phyloP scores from a whole-genome alignment of 2,797 vertebrate species.

The Antrozous pallidus region DNA sequence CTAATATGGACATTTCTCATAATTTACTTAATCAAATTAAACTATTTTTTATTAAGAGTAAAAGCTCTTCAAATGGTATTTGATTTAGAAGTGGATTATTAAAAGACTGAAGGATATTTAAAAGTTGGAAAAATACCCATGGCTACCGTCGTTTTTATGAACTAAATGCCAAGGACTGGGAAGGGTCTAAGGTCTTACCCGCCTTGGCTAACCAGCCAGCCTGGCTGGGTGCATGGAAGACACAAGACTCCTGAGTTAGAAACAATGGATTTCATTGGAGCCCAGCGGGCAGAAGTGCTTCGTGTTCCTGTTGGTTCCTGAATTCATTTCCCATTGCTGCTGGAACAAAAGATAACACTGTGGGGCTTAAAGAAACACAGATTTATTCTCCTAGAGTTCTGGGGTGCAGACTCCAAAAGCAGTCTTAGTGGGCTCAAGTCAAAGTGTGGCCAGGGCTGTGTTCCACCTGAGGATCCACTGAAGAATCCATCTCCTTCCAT shows the following conservation, averaged over 20 bases:
- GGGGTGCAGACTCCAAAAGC: not conserved
- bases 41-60: not conserved
- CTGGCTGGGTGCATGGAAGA: not conserved
- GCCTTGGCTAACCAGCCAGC: not conserved
- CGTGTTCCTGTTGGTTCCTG: not conserved
- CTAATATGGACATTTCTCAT: not conserved
- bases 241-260: not conserved
- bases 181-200: not conserved
- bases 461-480: not conserved
- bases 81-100: slow-evolving; percentile 28
- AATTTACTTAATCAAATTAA: not conserved
- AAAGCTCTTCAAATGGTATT: not conserved
- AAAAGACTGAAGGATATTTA: not conserved
- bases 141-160: not conserved
- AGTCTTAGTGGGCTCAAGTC: not conserved
- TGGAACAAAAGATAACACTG: not conserved
- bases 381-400: not conserved
- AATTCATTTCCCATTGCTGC: not conserved
- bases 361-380: not conserved
- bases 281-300: not conserved
- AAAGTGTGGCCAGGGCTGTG: not conserved
- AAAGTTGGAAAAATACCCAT: not conserved
- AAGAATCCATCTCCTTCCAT: not conserved
- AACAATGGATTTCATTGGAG: not conserved
- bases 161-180: not conserved